These are phyloP conservation scores for Neopipo cinnamomea DNA, from an alignment of 2,113 vertebrate species.

Conservation along the genomic window DNA sequence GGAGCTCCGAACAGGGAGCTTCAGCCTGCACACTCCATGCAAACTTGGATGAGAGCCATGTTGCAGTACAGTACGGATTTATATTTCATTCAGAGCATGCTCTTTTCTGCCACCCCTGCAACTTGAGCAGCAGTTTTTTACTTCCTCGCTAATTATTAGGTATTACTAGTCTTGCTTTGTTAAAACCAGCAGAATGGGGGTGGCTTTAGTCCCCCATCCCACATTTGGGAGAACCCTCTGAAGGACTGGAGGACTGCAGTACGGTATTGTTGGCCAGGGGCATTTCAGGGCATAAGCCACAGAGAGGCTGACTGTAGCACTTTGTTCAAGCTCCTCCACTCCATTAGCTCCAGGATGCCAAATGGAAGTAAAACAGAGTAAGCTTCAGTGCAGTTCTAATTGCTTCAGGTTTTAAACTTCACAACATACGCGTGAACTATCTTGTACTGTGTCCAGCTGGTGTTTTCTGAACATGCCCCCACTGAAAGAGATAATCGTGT, in stretches of 20 bases:
- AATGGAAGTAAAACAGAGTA: conserved; percentile 11
- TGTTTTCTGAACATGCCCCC: not conserved
- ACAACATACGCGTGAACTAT: not conserved
- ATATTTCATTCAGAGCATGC: not conserved
- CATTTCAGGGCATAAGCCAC: conserved; percentile 38
- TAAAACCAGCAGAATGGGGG: not conserved
- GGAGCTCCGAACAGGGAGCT: not conserved
- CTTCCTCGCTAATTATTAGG: not conserved
- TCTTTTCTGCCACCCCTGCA: not conserved
- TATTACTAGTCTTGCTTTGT: not conserved
- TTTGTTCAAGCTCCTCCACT: conserved; percentile 18
- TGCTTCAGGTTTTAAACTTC: not conserved
- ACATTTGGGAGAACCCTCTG: not conserved
- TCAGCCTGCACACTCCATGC: not conserved
- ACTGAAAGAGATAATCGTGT: not conserved
- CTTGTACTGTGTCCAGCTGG: not conserved
- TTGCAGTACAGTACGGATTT: not conserved
- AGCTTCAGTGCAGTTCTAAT: not conserved
- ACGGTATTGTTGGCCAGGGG: not conserved
- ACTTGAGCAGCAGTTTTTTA: not conserved
- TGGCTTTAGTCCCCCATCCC: not conserved
- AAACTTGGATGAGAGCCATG: not conserved
- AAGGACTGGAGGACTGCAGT: not conserved
- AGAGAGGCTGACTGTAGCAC: conserved; percentile 7
- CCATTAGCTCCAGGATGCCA: not conserved